Evolutionary conservation across 2,888 invertebrate genomes (phyloP).

Genomic region (Lasioglossum villosulum): DNA sequence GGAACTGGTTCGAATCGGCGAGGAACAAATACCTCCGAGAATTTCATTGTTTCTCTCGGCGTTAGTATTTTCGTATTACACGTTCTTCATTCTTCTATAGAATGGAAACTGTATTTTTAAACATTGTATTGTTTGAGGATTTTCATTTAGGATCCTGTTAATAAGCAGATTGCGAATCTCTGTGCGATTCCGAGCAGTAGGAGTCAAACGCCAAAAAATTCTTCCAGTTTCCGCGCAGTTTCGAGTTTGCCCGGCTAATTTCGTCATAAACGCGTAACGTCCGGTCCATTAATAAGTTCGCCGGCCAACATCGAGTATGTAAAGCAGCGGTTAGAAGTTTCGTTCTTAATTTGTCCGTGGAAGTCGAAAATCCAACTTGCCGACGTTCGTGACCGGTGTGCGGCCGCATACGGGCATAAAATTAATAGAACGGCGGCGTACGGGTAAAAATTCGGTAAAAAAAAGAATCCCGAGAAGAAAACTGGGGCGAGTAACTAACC

Average conservation of each 20-base stretch:
- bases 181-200: background rate
- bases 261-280: background rate
- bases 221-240: background rate
- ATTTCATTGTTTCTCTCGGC: background rate
- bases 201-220: background rate
- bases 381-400: background rate
- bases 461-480: background rate
- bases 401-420: slow-evolving; percentile 3
- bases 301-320: background rate
- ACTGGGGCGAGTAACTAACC: background rate
- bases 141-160: no score
- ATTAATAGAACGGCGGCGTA: slow-evolving; percentile 1
- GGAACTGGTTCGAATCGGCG: background rate
- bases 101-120: no score
- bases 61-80: background rate
- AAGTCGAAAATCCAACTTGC: background rate
- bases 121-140: no score
- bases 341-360: background rate
- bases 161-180: no score
- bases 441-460: background rate
- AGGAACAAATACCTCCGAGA: background rate
- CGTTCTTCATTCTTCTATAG: background rate
- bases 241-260: background rate
- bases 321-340: slow-evolving; percentile 2
- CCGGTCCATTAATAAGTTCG: background rate